phyloP scores from a whole-genome alignment of 2,888 invertebrate species.

The Drosophila nr. medialis region DNA sequence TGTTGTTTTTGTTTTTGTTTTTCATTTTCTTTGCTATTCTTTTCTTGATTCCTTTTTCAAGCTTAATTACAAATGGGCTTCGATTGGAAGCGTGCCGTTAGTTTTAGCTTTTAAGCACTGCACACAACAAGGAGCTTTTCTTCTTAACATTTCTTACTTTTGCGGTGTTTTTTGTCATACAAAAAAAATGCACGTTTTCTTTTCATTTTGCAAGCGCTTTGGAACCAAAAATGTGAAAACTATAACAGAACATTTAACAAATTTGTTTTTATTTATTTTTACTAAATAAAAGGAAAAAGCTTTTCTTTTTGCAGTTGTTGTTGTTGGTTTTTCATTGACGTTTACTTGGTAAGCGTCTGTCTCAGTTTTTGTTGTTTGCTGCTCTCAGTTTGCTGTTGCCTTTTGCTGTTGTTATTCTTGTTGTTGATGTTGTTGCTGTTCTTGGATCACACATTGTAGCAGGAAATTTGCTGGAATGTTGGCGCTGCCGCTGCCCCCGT shows the following conservation, averaged over 20 bases:
- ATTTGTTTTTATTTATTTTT: slow-evolving; percentile 11
- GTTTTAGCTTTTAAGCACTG: slow-evolving; percentile 23
- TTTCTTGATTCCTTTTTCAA: background rate
- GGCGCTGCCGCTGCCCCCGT: slow-evolving; percentile 76
- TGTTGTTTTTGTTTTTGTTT: slow-evolving; percentile 7
- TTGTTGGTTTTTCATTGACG: slow-evolving; percentile 56
- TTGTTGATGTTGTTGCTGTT: slow-evolving; percentile 41
- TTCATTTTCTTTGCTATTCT: background rate
- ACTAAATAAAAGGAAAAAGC: slow-evolving; percentile 29
- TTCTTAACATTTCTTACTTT: slow-evolving; percentile 1
- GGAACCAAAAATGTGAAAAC: slow-evolving; percentile 25
- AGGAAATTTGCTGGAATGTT: slow-evolving; percentile 86
- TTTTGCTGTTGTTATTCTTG: slow-evolving; percentile 33
- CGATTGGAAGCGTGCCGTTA: slow-evolving; percentile 10
- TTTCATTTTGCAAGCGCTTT: slow-evolving; percentile 23
- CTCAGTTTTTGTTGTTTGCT: slow-evolving; percentile 57
- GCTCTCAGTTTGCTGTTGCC: slow-evolving; percentile 56
- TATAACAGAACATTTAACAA: slow-evolving; percentile 44
- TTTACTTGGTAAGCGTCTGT: slow-evolving; percentile 77
- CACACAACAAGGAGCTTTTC: slow-evolving; percentile 18
- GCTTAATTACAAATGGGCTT: slow-evolving; percentile 1
- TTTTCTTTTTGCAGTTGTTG: slow-evolving; percentile 54
- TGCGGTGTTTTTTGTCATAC: slow-evolving; percentile 42
- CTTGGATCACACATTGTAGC: slow-evolving; percentile 87
- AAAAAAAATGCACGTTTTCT: slow-evolving; percentile 15